Evolutionary conservation across 2,888 invertebrate species (phyloP).

Genomic region (Nomada fucata): DNA sequence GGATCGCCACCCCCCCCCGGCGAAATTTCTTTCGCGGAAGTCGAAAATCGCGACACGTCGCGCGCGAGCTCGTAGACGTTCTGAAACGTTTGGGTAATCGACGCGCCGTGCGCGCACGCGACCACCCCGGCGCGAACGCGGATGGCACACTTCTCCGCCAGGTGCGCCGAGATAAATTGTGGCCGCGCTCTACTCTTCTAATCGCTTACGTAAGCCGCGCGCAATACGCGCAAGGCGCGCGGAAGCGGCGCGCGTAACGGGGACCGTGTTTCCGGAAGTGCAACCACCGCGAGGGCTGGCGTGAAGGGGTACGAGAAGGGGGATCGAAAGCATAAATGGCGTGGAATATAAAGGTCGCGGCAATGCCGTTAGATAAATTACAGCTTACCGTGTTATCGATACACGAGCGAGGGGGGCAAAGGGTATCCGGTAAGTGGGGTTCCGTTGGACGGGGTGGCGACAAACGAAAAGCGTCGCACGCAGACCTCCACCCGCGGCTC

Average conservation of each 20-base stretch:
- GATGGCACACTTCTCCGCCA: background rate
- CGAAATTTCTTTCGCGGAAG: background rate
- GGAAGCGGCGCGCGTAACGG: constrained; percentile 14
- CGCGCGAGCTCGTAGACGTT: background rate
- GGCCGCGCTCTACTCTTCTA: background rate
- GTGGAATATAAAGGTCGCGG: constrained; percentile 73
- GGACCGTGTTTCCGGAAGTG: constrained; percentile 34
- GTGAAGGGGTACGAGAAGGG: background rate
- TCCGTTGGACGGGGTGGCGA: constrained; percentile 28
- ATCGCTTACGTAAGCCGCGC: background rate
- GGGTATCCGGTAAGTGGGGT: constrained; percentile 35
- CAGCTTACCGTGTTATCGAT: constrained; percentile 80
- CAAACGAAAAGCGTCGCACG: constrained; percentile 35
- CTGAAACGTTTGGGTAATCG: constrained; percentile 20
- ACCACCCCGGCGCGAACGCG: background rate
- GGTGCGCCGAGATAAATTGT: constrained; percentile 6
- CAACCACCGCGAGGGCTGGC: constrained; percentile 14
- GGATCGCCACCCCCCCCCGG: background rate
- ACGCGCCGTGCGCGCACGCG: background rate
- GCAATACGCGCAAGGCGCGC: background rate
- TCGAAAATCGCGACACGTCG: background rate
- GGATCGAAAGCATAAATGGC: constrained; percentile 63
- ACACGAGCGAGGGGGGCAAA: constrained; percentile 54
- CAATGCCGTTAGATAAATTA: constrained; percentile 82
- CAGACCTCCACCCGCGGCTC: background rate